Evolutionary conservation across 2,797 vertebrate species (phyloP).

Genomic region (Basileuterus tristriatus): DNA sequence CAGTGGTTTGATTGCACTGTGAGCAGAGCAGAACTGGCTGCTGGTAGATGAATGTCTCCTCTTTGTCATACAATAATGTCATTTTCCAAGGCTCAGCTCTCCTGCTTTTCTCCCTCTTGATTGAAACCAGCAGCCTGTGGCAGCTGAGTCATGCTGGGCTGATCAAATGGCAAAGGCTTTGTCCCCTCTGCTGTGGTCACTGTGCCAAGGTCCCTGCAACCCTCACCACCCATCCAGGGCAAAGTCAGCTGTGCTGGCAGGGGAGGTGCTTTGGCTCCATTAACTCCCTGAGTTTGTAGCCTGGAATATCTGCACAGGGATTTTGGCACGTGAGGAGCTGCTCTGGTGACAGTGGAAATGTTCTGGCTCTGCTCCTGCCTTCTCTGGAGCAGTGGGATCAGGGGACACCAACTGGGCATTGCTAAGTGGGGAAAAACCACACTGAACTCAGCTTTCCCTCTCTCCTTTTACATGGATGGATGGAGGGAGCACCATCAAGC

Average conservation of each 20-base stretch:
- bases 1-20: not conserved
- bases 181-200: not conserved
- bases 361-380: not conserved
- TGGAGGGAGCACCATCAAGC: too few species aligned
- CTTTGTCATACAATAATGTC: not conserved
- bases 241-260: not conserved
- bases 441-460: not conserved
- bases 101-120: not conserved
- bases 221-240: not conserved
- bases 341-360: not conserved
- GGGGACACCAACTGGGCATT: not conserved
- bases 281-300: not conserved
- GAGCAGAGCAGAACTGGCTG: not conserved
- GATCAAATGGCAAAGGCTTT: not conserved
- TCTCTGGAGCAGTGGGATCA: not conserved
- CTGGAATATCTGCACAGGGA: accelerated
- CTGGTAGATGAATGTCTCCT: not conserved
- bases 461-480: not conserved
- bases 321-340: not conserved
- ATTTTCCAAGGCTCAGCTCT: not conserved
- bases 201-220: not conserved
- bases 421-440: not conserved
- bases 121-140: not conserved
- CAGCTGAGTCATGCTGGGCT: not conserved
- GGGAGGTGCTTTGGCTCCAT: not conserved